Percentiles rank a stretch among this genome's conserved stretches.
These are phyloP conservation scores for Dynastes maya DNA, from an alignment of 2,888 invertebrate species.

Conservation along the genomic window DNA sequence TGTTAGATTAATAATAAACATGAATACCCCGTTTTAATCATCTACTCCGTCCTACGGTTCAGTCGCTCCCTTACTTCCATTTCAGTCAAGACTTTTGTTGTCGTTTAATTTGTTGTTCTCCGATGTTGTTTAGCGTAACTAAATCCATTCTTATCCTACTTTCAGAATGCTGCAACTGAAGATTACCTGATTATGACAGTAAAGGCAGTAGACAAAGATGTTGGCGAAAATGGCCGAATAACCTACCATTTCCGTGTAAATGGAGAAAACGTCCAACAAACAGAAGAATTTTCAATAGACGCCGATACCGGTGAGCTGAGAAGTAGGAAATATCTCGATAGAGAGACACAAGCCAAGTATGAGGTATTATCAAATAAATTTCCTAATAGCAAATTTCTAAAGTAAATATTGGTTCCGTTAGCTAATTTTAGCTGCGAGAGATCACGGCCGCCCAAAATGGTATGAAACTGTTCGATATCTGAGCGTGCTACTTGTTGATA, in stretches of 20 bases:
- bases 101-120: too few relatives aligned
- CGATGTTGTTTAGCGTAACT: too few relatives aligned
- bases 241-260: constrained; percentile 88
- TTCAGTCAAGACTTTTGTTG: too few relatives aligned
- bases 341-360: constrained; percentile 80
- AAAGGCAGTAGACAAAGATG: constrained; percentile 86
- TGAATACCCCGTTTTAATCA: too few relatives aligned
- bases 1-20: too few relatives aligned
- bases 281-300: constrained; percentile 87
- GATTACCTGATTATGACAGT: constrained; percentile 87
- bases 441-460: constrained; percentile 86
- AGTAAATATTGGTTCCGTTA: constrained; percentile 63
- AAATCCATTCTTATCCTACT: too few relatives aligned
- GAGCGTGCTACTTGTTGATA: constrained; percentile 83
- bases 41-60: too few relatives aligned
- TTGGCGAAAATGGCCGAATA: constrained; percentile 87
- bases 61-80: too few relatives aligned
- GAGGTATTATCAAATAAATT: constrained; percentile 69
- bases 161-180: constrained; percentile 81
- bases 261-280: constrained; percentile 80
- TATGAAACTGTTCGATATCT: constrained; percentile 85
- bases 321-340: constrained; percentile 85
- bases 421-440: constrained; percentile 86
- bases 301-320: constrained; percentile 85
- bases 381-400: not conserved